Conservation (phyloP, 2,797 vertebrate species). For the Darevskia mixta region DNA sequence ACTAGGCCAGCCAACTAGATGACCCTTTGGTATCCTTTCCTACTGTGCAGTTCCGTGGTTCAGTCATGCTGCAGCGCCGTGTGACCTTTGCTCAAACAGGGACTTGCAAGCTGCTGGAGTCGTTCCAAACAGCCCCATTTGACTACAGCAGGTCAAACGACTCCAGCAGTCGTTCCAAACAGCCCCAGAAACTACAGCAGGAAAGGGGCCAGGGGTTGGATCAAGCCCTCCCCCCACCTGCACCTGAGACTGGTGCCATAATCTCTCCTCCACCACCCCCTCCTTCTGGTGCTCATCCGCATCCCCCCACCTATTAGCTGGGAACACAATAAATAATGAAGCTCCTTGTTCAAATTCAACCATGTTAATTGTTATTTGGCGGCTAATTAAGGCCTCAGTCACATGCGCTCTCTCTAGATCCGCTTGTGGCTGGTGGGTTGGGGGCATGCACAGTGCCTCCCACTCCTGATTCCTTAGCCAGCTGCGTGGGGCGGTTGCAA, state of each 20-base stretch:
- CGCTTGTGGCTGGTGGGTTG: rapidly evolving
- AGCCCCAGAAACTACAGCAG: not conserved
- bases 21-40: no score
- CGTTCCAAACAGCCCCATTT: not conserved
- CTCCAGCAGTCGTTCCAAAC: no score
- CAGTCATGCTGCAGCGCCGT: not conserved
- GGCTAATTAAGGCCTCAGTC: not conserved
- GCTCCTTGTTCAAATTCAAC: not conserved
- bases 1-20: no score
- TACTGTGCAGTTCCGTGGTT: no score
- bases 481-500: not conserved
- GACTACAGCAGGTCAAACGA: not conserved
- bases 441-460: not conserved
- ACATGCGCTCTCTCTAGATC: not conserved
- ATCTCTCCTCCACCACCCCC: not conserved
- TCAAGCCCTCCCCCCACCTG: rapidly evolving
- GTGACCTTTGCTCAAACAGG: not conserved
- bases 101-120: not conserved
- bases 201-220: rapidly evolving
- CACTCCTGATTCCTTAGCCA: not conserved
- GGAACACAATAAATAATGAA: not conserved
- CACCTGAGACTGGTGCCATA: not conserved
- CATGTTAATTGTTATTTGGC: not conserved
- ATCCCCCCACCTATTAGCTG: rapidly evolving
- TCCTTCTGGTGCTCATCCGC: not conserved